Percentiles rank a stretch among this genome's conserved stretches.
Conservation (phyloP, 2,113 vertebrate genomes). For the Amblyornis subalaris region DNA sequence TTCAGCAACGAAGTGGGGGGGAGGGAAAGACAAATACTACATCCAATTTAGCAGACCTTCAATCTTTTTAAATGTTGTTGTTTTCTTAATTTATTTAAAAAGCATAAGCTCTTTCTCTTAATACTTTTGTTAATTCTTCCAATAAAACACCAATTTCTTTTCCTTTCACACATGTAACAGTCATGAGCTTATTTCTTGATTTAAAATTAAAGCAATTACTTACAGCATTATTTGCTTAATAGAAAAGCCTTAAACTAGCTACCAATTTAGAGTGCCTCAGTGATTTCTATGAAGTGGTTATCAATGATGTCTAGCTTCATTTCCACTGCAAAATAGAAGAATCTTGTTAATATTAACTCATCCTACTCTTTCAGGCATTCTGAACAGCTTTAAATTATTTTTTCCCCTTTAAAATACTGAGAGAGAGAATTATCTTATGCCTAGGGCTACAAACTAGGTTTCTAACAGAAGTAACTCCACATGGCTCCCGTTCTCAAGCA, state of each 20-base stretch:
- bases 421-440: background rate
- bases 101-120: background rate
- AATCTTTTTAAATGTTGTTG: background rate
- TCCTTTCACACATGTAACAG: constrained; percentile 5
- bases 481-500: background rate
- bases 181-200: constrained; percentile 40
- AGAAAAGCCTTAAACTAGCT: constrained; percentile 32
- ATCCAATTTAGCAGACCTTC: background rate
- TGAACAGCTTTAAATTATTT: background rate
- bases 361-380: background rate
- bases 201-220: constrained; percentile 56
- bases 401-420: background rate
- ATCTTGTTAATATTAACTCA: constrained; percentile 29
- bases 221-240: constrained; percentile 39
- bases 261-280: constrained; percentile 20
- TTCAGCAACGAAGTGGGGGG: background rate
- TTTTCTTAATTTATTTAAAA: constrained; percentile 26
- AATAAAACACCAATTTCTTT: constrained; percentile 10
- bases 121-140: background rate
- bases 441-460: background rate
- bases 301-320: constrained; percentile 3
- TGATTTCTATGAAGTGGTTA: background rate
- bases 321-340: constrained; percentile 23
- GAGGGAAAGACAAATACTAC: accelerated
- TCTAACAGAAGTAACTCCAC: background rate